These are phyloP conservation scores for Cheilosia pagana DNA, from an alignment of 2,888 invertebrate genomes.

Conservation along the genomic window DNA sequence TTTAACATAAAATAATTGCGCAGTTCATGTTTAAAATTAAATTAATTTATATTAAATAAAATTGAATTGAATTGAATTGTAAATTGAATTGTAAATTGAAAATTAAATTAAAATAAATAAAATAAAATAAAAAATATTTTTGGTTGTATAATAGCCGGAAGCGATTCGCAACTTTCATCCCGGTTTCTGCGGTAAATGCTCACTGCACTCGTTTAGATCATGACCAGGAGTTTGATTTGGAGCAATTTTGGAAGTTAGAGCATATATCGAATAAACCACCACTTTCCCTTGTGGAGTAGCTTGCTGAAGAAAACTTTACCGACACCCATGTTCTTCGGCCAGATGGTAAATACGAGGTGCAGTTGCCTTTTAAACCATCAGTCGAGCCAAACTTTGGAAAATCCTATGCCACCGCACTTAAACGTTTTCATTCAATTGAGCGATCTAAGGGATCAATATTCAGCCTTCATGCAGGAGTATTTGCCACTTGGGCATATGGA, in stretches of 20 bases:
- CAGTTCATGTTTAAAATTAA: too few species aligned
- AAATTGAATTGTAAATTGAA: too few species aligned
- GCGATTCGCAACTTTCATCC: too few species aligned
- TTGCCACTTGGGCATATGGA: constrained; percentile 29
- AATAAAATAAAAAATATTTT: too few species aligned
- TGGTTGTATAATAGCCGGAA: too few species aligned
- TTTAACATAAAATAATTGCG: too few species aligned
- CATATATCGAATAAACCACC: neutral
- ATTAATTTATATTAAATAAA: too few species aligned
- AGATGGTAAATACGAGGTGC: too few species aligned
- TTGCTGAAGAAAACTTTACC: constrained; percentile 10
- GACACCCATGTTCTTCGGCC: neutral
- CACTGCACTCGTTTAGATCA: neutral
- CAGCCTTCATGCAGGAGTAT: constrained; percentile 43
- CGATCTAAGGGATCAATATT: constrained; percentile 13
- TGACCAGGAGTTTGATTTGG: neutral
- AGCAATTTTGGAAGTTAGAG: constrained; percentile 17
- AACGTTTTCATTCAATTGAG: constrained; percentile 8
- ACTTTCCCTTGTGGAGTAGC: constrained; percentile 7
- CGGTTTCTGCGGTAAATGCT: too few species aligned
- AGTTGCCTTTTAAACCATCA: constrained; percentile 15
- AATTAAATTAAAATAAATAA: too few species aligned
- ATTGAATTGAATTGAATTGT: too few species aligned
- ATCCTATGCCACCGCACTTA: constrained; percentile 14
- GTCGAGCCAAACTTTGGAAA: constrained; percentile 12